Conservation (phyloP, 2,888 invertebrate genomes). For the Cecidostiba fungosa region DNA sequence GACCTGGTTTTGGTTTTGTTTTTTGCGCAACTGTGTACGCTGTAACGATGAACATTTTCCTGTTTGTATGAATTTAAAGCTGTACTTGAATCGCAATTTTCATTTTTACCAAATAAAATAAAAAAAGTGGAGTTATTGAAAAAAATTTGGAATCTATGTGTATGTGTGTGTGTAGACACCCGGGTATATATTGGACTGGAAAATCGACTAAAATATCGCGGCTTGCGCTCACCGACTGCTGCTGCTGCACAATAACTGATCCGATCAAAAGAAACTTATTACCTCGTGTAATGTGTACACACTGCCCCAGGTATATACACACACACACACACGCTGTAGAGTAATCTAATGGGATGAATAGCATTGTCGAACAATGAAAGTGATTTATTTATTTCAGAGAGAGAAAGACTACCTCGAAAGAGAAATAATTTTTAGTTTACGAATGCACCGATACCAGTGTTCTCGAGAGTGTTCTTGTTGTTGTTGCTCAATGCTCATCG, state of each 20-base stretch:
- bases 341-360: not conserved
- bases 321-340: not conserved
- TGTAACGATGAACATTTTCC: not conserved
- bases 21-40: not conserved
- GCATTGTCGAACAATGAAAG: slow-evolving; percentile 7
- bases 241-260: slow-evolving; percentile 13
- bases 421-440: slow-evolving; percentile 1
- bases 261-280: slow-evolving; percentile 6
- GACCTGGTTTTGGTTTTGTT: not conserved
- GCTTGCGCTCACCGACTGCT: not conserved
- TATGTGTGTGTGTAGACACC: not conserved
- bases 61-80: not conserved
- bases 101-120: no score
- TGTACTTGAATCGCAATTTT: no score
- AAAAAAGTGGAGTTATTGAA: no score
- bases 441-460: not conserved
- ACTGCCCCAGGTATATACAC: not conserved
- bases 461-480: not conserved
- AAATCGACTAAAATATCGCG: not conserved
- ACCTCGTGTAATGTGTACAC: not conserved
- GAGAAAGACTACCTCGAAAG: not conserved
- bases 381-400: not conserved
- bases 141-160: not conserved
- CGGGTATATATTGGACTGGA: not conserved
- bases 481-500: not conserved